Evolutionary conservation across 2,113 vertebrate genomes (phyloP).

Genomic region (Syngnathoides biaculeatus): DNA sequence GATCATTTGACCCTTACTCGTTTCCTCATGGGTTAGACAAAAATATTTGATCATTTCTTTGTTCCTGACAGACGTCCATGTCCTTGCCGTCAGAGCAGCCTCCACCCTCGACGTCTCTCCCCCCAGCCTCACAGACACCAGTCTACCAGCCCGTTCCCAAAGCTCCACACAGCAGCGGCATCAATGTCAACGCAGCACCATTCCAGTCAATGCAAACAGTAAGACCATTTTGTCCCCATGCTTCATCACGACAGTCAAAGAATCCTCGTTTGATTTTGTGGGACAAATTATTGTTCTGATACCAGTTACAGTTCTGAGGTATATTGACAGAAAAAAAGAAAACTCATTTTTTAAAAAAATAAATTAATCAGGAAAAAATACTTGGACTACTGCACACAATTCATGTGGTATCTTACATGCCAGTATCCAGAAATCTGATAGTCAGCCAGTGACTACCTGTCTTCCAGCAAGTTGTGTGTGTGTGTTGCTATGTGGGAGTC

Average conservation of each 20-base stretch:
- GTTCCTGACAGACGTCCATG: slow-evolving; percentile 80
- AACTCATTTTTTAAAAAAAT: no score
- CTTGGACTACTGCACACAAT: no score
- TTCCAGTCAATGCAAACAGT: slow-evolving; percentile 99
- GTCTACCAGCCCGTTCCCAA: slow-evolving; percentile 92
- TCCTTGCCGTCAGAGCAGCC: slow-evolving; percentile 87
- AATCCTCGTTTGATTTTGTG: not conserved
- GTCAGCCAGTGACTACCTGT: no score
- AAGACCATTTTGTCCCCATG: slow-evolving; percentile 47
- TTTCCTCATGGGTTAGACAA: not conserved
- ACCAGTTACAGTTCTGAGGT: no score
- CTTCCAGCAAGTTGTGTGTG: no score
- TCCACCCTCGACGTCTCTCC: slow-evolving; percentile 81
- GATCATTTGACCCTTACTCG: not conserved
- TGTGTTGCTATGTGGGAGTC: no score
- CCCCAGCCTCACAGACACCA: slow-evolving; percentile 82
- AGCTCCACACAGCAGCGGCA: slow-evolving; percentile 91
- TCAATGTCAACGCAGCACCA: slow-evolving; percentile 98
- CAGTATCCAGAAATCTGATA: no score
- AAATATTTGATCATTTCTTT: not conserved
- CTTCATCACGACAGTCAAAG: not conserved
- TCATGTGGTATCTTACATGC: no score
- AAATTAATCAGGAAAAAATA: no score
- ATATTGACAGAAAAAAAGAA: no score
- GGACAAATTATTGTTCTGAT: no score